A percentile compares a stretch with the other conserved stretches of the same genome.
Conservation (phyloP, 1,140 invertebrate species). For the Saccostrea glomerata region DNA sequence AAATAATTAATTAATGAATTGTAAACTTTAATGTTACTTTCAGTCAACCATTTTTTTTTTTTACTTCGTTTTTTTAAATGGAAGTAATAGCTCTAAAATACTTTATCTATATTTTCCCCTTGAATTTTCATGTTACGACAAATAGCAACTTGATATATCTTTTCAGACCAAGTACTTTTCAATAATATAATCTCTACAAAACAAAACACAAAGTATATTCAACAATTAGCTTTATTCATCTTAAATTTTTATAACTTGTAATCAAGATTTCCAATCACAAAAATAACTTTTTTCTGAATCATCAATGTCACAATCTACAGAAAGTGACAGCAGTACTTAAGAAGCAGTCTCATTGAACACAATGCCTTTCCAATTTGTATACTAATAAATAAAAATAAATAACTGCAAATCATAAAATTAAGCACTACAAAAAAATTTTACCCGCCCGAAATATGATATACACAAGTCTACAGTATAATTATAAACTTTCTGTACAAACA, state of each 20-base stretch:
- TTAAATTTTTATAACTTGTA: constrained; percentile 14
- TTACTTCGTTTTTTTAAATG: too few species aligned
- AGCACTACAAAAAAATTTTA: constrained; percentile 14
- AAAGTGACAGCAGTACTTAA: constrained; percentile 17
- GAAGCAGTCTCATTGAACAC: constrained; percentile 37
- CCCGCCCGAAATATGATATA: neutral
- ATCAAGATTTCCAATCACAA: constrained; percentile 36
- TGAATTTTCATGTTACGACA: too few species aligned
- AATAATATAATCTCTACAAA: neutral
- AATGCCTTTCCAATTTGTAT: constrained; percentile 2
- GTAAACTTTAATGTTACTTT: too few species aligned
- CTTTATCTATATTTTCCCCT: too few species aligned
- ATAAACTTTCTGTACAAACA: constrained; percentile 5
- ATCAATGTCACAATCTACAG: neutral
- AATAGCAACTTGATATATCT: too few species aligned
- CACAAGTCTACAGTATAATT: neutral
- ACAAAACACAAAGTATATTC: neutral
- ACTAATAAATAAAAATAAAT: constrained; percentile 30
- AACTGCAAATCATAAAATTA: constrained; percentile 21
- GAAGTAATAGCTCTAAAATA: too few species aligned
- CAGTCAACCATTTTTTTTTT: too few species aligned
- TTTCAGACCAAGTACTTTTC: too few species aligned
- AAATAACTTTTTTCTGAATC: constrained; percentile 13
- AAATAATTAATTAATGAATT: too few species aligned
- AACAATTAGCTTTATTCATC: constrained; percentile 22